Evolutionary conservation across 2,888 invertebrate species (phyloP).

Genomic region (Lamproptera curius): DNA sequence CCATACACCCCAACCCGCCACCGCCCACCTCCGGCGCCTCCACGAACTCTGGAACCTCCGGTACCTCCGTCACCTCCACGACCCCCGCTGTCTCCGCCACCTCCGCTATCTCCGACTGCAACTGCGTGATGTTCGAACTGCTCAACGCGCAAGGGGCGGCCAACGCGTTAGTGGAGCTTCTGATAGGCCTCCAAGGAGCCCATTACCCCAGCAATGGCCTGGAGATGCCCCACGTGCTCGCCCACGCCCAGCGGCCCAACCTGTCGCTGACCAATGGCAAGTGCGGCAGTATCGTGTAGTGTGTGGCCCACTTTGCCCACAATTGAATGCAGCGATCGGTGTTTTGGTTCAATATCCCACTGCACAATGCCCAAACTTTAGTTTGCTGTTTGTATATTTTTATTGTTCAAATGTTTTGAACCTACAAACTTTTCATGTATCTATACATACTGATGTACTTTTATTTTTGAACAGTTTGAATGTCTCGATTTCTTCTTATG

Average conservation of each 20-base stretch:
- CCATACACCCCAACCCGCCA: conserved; percentile 56
- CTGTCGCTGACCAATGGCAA: conserved; percentile 66
- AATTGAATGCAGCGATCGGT: too few species aligned
- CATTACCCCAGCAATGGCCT: conserved; percentile 64
- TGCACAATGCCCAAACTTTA: too few species aligned
- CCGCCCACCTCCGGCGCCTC: conserved; percentile 33
- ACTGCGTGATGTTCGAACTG: conserved; percentile 66
- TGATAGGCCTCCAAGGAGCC: conserved; percentile 67
- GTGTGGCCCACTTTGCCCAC: too few species aligned
- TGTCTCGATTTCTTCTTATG: too few species aligned
- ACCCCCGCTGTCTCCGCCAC: conserved; percentile 38
- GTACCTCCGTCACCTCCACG: conserved; percentile 35
- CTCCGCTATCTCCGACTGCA: conserved; percentile 55
- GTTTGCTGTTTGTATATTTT: too few species aligned
- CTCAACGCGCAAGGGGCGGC: conserved; percentile 65
- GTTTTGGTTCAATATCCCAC: too few species aligned
- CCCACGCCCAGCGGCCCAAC: conserved; percentile 45
- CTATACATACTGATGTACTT: too few species aligned
- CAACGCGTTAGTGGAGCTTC: conserved; percentile 65
- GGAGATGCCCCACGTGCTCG: conserved; percentile 42
- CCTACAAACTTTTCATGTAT: too few species aligned
- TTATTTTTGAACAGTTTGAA: too few species aligned
- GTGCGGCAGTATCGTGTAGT: conserved; percentile 67
- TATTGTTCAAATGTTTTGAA: too few species aligned
- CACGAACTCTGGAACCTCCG: conserved; percentile 40